Evolutionary conservation across 1,140 invertebrate species (phyloP).

Genomic region (Cotesia vestalis): DNA sequence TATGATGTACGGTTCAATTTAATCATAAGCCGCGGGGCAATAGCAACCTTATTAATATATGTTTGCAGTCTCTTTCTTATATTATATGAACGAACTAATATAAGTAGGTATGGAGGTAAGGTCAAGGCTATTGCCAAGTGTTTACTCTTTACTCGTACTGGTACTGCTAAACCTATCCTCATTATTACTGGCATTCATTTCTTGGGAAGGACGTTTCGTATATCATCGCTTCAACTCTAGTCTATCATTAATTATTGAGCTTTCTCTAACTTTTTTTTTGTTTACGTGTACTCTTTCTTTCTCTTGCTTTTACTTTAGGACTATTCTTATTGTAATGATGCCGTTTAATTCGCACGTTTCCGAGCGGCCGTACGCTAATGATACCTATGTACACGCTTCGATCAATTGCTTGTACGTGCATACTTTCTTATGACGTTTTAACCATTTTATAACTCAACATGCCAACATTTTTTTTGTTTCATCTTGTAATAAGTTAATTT

Average conservation of each 20-base stretch:
- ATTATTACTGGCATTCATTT: constrained; percentile 16
- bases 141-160: no score
- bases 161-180: neutral
- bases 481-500: no score
- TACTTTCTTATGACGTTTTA: neutral
- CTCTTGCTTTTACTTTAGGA: neutral
- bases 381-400: neutral
- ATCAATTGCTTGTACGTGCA: constrained; percentile 9
- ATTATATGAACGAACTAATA: neutral
- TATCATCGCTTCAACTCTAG: no score
- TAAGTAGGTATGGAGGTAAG: constrained; percentile 61
- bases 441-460: neutral
- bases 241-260: no score
- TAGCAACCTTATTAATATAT: constrained; percentile 3
- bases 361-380: neutral
- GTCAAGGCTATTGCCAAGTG: constrained; percentile 48
- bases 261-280: no score
- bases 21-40: neutral
- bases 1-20: constrained; percentile 23
- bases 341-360: constrained; percentile 12
- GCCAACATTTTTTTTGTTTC: no score
- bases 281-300: neutral
- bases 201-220: neutral
- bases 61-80: neutral
- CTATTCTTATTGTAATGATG: neutral